Evolutionary conservation across 2,113 vertebrate genomes (phyloP).

Genomic region (Atrichornis clamosus): DNA sequence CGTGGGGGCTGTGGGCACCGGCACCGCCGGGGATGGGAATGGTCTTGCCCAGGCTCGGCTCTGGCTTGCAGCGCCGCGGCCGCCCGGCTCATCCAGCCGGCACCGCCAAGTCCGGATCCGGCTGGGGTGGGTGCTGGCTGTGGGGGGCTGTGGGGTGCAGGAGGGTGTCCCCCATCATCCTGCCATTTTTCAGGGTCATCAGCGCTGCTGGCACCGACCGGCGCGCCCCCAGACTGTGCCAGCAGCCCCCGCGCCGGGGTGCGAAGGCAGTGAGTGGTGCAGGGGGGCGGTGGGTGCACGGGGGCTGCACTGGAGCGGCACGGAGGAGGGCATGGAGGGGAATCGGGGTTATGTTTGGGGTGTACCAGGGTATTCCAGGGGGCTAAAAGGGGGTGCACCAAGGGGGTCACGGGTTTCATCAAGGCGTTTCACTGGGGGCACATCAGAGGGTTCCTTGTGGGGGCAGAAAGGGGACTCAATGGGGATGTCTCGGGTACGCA

Average conservation of each 20-base stretch:
- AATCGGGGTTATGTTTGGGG: background rate
- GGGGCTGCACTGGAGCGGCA: background rate
- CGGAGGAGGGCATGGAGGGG: background rate
- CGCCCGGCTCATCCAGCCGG: background rate
- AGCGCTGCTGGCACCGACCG: background rate
- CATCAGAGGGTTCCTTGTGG: background rate
- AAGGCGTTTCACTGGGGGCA: background rate
- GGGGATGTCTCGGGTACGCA: background rate
- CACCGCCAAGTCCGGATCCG: background rate
- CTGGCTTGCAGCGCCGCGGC: background rate
- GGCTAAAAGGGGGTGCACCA: background rate
- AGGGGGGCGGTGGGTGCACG: background rate
- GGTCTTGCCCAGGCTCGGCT: conserved; percentile 47
- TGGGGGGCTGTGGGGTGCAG: background rate
- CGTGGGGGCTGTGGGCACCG: background rate
- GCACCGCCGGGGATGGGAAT: background rate
- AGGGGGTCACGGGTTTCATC: background rate
- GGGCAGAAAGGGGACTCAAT: background rate
- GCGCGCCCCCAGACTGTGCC: background rate
- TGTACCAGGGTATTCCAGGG: background rate
- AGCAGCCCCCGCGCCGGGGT: background rate
- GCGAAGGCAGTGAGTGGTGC: background rate
- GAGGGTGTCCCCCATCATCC: background rate
- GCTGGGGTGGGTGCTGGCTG: background rate
- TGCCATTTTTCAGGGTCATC: background rate